A percentile compares a stretch with the other conserved stretches of the same genome.
Conservation (phyloP, 2,888 invertebrate species). For the Andrena dorsata region DNA sequence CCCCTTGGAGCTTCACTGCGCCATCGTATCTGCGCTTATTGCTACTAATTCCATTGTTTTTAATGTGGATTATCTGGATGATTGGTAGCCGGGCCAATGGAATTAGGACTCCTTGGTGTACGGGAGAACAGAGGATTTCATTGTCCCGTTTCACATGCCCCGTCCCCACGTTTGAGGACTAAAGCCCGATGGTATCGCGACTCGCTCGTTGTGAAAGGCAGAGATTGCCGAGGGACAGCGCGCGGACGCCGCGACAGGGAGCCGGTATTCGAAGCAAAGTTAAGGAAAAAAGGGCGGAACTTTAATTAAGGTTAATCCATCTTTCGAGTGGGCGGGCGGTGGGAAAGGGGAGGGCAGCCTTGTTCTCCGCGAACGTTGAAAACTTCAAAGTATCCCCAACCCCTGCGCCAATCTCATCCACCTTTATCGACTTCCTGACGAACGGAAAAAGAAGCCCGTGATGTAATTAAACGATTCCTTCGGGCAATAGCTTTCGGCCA, state of each 20-base stretch:
- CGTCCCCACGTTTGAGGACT: not conserved
- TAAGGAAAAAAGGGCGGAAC: slow-evolving; percentile 23
- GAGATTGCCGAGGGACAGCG: not conserved
- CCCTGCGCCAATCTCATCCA: slow-evolving; percentile 34
- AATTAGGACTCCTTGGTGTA: no score
- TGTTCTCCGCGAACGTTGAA: slow-evolving; percentile 11
- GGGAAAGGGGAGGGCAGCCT: not conserved
- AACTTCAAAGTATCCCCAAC: slow-evolving; percentile 41
- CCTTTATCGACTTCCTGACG: slow-evolving; percentile 42
- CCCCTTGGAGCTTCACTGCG: not conserved
- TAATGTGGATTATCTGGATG: not conserved
- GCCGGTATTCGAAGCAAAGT: slow-evolving; percentile 4
- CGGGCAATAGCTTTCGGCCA: slow-evolving; percentile 53
- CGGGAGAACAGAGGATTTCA: no score
- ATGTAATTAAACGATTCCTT: slow-evolving; percentile 62
- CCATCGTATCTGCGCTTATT: not conserved
- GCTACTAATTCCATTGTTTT: not conserved
- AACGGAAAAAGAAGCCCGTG: slow-evolving; percentile 45
- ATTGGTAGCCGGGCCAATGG: no score
- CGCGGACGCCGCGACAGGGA: not conserved
- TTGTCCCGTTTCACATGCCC: no score
- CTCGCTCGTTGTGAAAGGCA: not conserved
- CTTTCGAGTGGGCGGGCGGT: not conserved
- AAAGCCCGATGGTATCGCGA: not conserved
- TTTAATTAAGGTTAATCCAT: slow-evolving; percentile 59